A percentile compares a stretch with the other conserved stretches of the same genome.
Conservation (phyloP, 2,888 invertebrate genomes). For the Tanytarsus gracilentus region DNA sequence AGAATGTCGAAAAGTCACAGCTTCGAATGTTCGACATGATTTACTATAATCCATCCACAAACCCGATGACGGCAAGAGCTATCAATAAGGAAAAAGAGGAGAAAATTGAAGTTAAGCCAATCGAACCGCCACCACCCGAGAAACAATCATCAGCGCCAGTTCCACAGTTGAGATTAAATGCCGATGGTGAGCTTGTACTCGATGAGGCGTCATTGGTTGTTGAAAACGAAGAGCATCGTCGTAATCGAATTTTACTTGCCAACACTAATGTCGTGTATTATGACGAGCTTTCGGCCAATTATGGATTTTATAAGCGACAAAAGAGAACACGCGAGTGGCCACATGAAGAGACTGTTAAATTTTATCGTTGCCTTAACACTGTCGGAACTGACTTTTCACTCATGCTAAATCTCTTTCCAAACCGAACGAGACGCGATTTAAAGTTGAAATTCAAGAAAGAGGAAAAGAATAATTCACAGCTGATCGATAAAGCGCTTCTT, state of each 20-base stretch:
- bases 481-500: constrained; percentile 67
- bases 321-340: constrained; percentile 66
- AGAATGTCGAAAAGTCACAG: constrained; percentile 52
- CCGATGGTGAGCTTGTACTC: constrained; percentile 73
- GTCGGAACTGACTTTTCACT: constrained; percentile 89
- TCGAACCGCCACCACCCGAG: constrained; percentile 26
- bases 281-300: constrained; percentile 47
- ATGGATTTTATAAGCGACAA: constrained; percentile 58
- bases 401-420: constrained; percentile 75
- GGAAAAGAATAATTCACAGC: constrained; percentile 62
- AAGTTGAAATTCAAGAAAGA: constrained; percentile 92
- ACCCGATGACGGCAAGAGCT: constrained; percentile 56
- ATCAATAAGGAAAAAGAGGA: constrained; percentile 37
- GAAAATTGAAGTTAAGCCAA: constrained; percentile 30
- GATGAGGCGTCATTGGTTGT: constrained; percentile 78
- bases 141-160: constrained; percentile 39
- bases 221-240: constrained; percentile 58
- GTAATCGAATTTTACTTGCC: constrained; percentile 53
- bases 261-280: constrained; percentile 57
- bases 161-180: constrained; percentile 77
- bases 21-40: constrained; percentile 89
- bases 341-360: constrained; percentile 72
- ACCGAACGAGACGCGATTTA: constrained; percentile 67
- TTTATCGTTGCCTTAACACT: constrained; percentile 80
- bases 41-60: constrained; percentile 75